Evolutionary conservation across 1,140 invertebrate genomes (phyloP).

Genomic region (Plutomurus gul): DNA sequence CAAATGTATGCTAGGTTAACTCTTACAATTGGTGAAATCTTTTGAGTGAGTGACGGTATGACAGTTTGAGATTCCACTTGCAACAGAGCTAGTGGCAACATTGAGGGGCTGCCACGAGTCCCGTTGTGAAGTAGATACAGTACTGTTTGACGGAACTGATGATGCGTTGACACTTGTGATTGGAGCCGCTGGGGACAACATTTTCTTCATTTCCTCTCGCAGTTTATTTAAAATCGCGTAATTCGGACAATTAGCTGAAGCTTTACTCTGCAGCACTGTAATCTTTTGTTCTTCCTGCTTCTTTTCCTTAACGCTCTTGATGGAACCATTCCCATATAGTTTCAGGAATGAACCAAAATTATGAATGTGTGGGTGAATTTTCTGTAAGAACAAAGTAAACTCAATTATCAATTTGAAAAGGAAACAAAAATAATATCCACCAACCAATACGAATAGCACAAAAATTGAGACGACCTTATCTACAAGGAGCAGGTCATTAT

Average conservation of each 20-base stretch:
- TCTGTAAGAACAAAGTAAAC: conserved; percentile 58
- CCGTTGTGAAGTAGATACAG: conserved; percentile 18
- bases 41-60: neutral
- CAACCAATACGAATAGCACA: no score
- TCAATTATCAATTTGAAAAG: neutral
- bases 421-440: neutral
- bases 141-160: neutral
- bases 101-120: conserved; percentile 9
- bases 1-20: neutral
- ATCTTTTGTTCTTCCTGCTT: conserved; percentile 94
- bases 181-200: no score
- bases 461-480: no score
- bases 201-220: conserved; percentile 74
- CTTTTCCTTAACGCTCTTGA: conserved; percentile 91
- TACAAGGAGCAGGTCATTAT: no score
- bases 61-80: conserved; percentile 11
- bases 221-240: conserved; percentile 90
- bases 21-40: neutral
- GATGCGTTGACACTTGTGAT: neutral
- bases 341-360: conserved; percentile 93
- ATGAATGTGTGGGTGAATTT: conserved; percentile 86
- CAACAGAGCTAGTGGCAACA: conserved; percentile 25
- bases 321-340: conserved; percentile 89
- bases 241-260: conserved; percentile 88
- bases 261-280: conserved; percentile 85